phyloP scores from a whole-genome alignment of 2,888 invertebrate species.

The Lasius fuliginosus region DNA sequence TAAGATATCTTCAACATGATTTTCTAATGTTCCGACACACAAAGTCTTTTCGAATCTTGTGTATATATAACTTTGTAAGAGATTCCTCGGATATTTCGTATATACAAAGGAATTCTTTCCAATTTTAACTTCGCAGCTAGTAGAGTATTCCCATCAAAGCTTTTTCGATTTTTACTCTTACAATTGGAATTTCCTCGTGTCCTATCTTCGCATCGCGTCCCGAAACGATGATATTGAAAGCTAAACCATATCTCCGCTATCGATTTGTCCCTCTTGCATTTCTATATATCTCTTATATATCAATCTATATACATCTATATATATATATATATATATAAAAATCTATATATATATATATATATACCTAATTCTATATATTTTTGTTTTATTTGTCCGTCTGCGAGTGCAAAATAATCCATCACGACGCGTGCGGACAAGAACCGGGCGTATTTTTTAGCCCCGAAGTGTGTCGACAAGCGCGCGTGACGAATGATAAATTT shows the following conservation, averaged over 20 bases:
- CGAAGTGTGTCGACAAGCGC: conserved; percentile 8
- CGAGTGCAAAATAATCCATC: conserved; percentile 40
- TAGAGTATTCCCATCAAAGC: neutral
- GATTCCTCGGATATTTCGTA: neutral
- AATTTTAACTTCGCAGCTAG: neutral
- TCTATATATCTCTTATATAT: neutral
- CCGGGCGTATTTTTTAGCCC: neutral
- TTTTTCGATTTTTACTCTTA: conserved; percentile 23
- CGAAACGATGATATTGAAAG: conserved; percentile 34
- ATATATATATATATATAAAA: too few species aligned
- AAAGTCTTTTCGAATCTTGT: neutral
- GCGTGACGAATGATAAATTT: conserved; percentile 45
- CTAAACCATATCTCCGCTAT: conserved; percentile 6
- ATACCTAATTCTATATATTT: neutral
- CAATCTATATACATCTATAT: too few species aligned
- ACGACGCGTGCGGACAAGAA: neutral
- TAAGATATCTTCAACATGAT: neutral
- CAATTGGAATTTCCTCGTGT: neutral
- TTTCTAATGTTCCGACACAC: neutral
- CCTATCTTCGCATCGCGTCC: neutral
- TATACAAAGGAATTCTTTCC: neutral
- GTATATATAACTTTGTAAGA: too few species aligned
- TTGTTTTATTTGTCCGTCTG: conserved; percentile 5
- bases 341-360: neutral
- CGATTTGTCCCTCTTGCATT: neutral